A percentile compares a stretch with the other conserved stretches of the same genome.
phyloP scores from a whole-genome alignment of 2,797 vertebrate genomes.

The Botia kubotai region DNA sequence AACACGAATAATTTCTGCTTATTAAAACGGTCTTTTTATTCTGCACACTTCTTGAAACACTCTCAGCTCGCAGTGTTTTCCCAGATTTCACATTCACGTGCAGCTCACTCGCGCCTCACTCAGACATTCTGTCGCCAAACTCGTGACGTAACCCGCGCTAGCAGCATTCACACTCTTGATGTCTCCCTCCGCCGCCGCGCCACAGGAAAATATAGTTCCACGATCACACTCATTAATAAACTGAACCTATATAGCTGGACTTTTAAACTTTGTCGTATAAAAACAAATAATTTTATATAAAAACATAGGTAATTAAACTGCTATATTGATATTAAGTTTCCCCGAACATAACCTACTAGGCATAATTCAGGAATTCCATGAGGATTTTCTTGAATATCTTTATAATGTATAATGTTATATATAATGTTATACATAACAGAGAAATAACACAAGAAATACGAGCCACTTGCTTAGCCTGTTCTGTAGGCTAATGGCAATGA shows the following conservation, averaged over 20 bases:
- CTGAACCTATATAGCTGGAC: not conserved
- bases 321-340: not conserved
- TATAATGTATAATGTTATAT: not conserved
- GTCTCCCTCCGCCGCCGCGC: slow-evolving; percentile 75
- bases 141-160: slow-evolving; percentile 79
- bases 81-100: slow-evolving; percentile 83
- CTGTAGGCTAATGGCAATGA: no score
- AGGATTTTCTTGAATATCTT: not conserved
- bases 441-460: no score
- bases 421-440: not conserved
- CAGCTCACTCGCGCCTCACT: slow-evolving; percentile 81
- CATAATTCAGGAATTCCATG: not conserved
- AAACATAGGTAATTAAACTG: not conserved
- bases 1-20: not conserved
- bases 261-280: not conserved
- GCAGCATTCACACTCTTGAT: slow-evolving; percentile 68
- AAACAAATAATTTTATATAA: not conserved
- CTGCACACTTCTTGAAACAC: not conserved
- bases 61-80: slow-evolving; percentile 73
- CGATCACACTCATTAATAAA: slow-evolving; percentile 19
- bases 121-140: slow-evolving; percentile 87
- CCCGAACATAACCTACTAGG: not conserved
- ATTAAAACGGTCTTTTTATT: not conserved
- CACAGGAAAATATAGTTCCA: slow-evolving; percentile 76
- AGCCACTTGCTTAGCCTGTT: no score